A percentile compares a stretch with the other conserved stretches of the same genome.
Conservation (phyloP, 92 coral and sea anemone genomes). For the Phenganax subtilis region DNA sequence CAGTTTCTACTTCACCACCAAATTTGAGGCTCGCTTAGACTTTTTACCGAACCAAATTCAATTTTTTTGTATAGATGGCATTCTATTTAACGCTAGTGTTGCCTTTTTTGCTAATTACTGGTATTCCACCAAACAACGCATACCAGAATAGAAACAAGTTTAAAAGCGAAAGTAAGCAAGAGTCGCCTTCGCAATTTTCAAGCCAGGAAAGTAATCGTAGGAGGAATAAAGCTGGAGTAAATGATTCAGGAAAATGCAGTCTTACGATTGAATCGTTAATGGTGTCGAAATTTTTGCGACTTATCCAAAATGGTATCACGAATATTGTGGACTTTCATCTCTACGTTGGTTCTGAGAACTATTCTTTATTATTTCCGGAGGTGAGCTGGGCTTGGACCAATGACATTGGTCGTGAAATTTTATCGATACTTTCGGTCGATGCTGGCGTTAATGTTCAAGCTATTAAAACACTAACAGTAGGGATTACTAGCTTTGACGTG, state of each 20-base stretch:
- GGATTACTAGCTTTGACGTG: not conserved
- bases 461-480: not conserved
- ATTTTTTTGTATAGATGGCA: too few relatives aligned
- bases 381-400: not conserved
- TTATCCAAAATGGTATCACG: not conserved
- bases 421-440: not conserved
- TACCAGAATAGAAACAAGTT: not conserved
- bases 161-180: not conserved
- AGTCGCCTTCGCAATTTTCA: not conserved
- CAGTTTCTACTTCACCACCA: too few relatives aligned
- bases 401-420: not conserved
- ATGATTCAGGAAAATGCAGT: not conserved
- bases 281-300: not conserved
- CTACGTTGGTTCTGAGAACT: not conserved
- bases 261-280: not conserved
- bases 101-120: not conserved
- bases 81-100: not conserved
- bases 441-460: not conserved
- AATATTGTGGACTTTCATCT: conserved; percentile 8
- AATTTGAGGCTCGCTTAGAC: too few relatives aligned
- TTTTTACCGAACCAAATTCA: too few relatives aligned
- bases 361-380: not conserved
- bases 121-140: not conserved
- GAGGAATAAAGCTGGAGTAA: too few relatives aligned
- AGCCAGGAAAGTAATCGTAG: not conserved